Base-by-base conservation (phyloP, 2,113 vertebrate genomes). In the Carettochelys insculpta region DNA sequence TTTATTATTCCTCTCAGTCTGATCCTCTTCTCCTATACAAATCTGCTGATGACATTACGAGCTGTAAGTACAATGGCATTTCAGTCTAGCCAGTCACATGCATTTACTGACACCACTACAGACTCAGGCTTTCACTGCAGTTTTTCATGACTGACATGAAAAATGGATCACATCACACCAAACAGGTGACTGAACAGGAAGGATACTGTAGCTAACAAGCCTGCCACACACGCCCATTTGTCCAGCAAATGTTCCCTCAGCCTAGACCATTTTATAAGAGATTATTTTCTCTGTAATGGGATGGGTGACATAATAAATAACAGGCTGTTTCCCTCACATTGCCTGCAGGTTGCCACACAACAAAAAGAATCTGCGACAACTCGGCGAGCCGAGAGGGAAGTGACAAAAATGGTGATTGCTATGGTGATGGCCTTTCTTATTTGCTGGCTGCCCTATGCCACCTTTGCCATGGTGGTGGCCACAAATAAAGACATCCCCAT, bases 21-120 rank as follows among this genome's bases (percentile, higher is more conserved):
- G 51, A 98, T 97, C 47, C 95, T 97, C 92, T 98, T 97, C 96
- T 98, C 97, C 90, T 98, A 97, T 43, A 31, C 94, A 80, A 96
- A 95, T 85, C 89, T 97, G 77, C 61, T 97, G 92, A 2, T 97
- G 82, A 95, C 96, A 4, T 94, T 97, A 78, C 73, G 94, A 85
- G 93, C 85, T 5, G 97, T 97, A 54, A 96, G 97, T 94, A n/a
- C 29, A 48, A 41, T 54, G 51, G 43, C 31, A 58, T n/a, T 53
- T n/a, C 58, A 31, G 4, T 25, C 14, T 25, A n/a, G 12, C 19
- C 50, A 5, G 6, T 51, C 76, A 77, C 34, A 65, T 38, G 61
- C 8, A 38, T 34, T n/a, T 65, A 14, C 17, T n/a, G 61, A 20
- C 34, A 65, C 58, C 34, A 68, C 17, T 68, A 19, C 61, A 68